Base-by-base conservation (phyloP, 2,888 invertebrate species). In the Zele albiditarsus region DNA sequence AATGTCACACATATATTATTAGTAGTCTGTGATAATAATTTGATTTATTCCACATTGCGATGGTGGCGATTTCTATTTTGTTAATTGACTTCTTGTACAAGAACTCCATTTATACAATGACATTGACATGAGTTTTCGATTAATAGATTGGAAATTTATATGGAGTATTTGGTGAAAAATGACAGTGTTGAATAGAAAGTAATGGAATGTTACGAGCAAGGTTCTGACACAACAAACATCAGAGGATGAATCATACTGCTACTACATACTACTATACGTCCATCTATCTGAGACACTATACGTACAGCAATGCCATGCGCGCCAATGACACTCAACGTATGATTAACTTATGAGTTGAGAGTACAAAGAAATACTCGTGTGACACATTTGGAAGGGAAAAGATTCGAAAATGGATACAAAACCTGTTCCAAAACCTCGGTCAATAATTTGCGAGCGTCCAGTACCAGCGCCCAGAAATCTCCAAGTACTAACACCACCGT, bases 351-450 rank as follows among this genome's bases (percentile, higher is more conserved):
- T 38, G 38, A 38, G 2, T 38, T 23, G 53, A 53, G 0, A 20
- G 20, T 23, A 4, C 10, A 5, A 20, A 53, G 53, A 53, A n/a
- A 46, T 46, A 16, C 5, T 46, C 2, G 2, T n/a, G 46, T 46
- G n/a, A 46, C 23, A 58, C 12, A 5, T 25, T 23, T 23, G 58
- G 5, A n/a, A 46, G 6, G 2, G 16, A 28, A 53, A 71, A 42
- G 0, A 4, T 23, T 60, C 53, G 72, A 80, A 73, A 75, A 88
- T 88, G 88, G 87, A 87, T 68, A 84, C 83, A 58, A 88, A 88
- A 73, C 88, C 88, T 66, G 82, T 87, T 70, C 88, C 88, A 33
- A 88, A 88, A 73, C 88, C 88, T 0, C 83, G 88, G 53, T 86
- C 88, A 66, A 78, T 84, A 38, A 77, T 85, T 60, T 42, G 80